Base-by-base conservation (phyloP, 1,140 invertebrate species). In the Zaprionus davidi region DNA sequence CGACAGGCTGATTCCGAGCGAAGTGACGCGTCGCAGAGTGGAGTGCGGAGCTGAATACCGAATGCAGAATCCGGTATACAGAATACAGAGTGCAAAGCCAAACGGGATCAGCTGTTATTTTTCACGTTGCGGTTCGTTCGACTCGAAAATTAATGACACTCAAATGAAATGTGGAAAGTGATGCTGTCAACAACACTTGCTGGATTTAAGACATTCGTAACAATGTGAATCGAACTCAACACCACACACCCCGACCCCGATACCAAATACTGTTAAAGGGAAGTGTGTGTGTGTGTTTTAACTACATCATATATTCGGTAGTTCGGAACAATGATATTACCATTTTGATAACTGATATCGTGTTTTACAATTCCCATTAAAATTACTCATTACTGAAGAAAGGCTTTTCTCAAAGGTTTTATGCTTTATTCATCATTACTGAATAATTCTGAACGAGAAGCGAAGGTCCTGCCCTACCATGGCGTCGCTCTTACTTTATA, bases 121-220 rank as follows among this genome's bases (percentile, higher is more conserved):
- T 90, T 82, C 85, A 85, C 86, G 78, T 79, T 79, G 78, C 70
- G 78, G 84, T 81, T 81, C 70, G 59, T 84, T 71, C 67, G 76
- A 77, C 71, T 90, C 73, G 76, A 80, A 86, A 90, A 90, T 90
- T 90, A 90, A 90, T 90, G 86, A 77, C 82, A 85, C 71, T 79
- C 68, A 79, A 81, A 78, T 90, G 82, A 85, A 85, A 85, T 77
- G 85, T 76, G 81, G 78, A 90, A 90, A 90, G 71, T 80, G 79
- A 90, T 79, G 85, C 85, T 90, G 85, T 90, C 85, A 90, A 90
- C 85, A 90, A 82, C 85, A 90, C 86, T 90, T 90, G 85, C 86
- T 77, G 79, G 58, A 85, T 80, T 88, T 66, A 56, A 72, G 69
- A 36, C 65, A 62, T 51, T 26, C 26, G 28, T 31, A 63, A 71